phyloP scores from a whole-genome alignment of 2,797 vertebrate genomes.

The Xyrichtys novacula region DNA sequence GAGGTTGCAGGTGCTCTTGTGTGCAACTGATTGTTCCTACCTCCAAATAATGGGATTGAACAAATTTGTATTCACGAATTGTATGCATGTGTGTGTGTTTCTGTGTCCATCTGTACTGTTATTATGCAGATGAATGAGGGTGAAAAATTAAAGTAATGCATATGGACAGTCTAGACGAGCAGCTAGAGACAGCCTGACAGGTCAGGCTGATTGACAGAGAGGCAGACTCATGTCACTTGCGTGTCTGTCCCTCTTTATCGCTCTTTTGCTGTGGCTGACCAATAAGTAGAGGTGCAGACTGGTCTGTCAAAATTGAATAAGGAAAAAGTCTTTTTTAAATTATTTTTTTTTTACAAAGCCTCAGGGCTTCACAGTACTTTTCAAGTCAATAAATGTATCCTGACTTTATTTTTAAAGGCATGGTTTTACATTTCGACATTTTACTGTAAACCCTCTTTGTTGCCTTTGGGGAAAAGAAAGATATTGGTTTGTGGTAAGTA shows the following conservation, averaged over 20 bases:
- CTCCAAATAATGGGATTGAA: conserved; percentile 41
- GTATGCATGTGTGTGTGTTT: conserved; percentile 7
- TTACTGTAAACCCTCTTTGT: conserved; percentile 4
- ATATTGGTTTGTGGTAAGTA: too few relatives aligned
- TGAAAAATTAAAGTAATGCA: conserved; percentile 26
- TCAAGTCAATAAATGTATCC: conserved; percentile 34
- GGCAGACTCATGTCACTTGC: neutral
- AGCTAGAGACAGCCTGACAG: conserved; percentile 7
- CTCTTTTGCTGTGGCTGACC: neutral
- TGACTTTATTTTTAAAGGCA: conserved; percentile 6
- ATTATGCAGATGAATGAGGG: conserved; percentile 46
- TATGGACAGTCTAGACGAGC: conserved; percentile 7
- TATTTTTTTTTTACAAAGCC: conserved; percentile 4
- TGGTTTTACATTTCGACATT: too few relatives aligned
- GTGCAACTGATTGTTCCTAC: conserved; percentile 51
- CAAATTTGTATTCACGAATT: conserved; percentile 62
- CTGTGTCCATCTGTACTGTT: conserved; percentile 25
- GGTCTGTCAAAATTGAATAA: neutral
- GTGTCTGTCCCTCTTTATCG: neutral
- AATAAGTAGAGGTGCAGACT: neutral
- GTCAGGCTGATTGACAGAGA: neutral
- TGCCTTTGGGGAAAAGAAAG: too few relatives aligned
- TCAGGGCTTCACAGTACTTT: neutral
- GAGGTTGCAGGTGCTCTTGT: conserved; percentile 75
- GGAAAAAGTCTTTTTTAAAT: neutral